phyloP scores from a whole-genome alignment of 2,113 vertebrate species.

The Cochlearius cochlearius region DNA sequence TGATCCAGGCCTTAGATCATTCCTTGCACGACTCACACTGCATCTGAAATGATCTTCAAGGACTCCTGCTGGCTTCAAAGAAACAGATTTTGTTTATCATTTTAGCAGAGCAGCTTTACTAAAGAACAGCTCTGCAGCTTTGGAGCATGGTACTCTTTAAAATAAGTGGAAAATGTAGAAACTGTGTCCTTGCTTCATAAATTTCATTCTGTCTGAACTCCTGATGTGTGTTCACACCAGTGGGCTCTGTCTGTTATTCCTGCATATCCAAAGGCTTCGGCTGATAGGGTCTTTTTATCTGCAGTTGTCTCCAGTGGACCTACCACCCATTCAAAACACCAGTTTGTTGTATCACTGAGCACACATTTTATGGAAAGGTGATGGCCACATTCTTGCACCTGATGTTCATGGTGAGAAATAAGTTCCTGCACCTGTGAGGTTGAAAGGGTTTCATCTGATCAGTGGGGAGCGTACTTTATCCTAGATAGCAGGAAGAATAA shows the following conservation, averaged over 20 bases:
- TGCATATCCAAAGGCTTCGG: background rate
- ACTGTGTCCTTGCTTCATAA: conserved; percentile 47
- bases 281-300: background rate
- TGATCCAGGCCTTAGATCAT: conserved; percentile 53
- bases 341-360: background rate
- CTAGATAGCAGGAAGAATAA: background rate
- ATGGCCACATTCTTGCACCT: background rate
- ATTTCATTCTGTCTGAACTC: conserved; percentile 46
- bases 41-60: conserved; percentile 63
- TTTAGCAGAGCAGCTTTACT: conserved; percentile 67
- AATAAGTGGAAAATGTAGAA: conserved; percentile 54
- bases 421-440: background rate
- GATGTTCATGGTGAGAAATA: background rate
- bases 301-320: background rate
- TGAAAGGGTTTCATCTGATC: background rate
- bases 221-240: conserved; percentile 33
- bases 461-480: background rate
- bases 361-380: background rate
- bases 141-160: conserved; percentile 28
- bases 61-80: conserved; percentile 65
- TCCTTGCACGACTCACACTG: conserved; percentile 49
- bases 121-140: conserved; percentile 63
- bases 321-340: background rate
- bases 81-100: conserved; percentile 71
- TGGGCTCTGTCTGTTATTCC: background rate